phyloP scores from a whole-genome alignment of 2,113 vertebrate species.

The Austrofundulus limnaeus region DNA sequence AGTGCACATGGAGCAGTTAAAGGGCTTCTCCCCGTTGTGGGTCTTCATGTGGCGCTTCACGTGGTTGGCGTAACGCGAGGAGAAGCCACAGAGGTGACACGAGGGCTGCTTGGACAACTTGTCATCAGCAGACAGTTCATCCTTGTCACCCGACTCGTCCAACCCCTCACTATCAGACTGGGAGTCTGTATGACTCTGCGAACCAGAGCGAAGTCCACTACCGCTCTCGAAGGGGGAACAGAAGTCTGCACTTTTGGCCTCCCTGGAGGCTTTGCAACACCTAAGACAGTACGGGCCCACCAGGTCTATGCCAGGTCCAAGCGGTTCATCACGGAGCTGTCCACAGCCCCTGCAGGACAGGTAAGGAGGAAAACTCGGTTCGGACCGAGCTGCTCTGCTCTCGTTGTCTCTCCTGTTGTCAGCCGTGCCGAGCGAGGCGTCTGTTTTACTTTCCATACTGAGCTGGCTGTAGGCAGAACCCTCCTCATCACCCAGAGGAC shows the following conservation, averaged over 20 bases:
- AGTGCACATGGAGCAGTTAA: constrained; percentile 89
- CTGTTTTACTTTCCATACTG: constrained; percentile 88
- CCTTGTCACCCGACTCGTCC: constrained; percentile 68
- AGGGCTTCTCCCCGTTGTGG: constrained; percentile 97
- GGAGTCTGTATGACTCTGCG: constrained; percentile 19
- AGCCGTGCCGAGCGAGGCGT: constrained; percentile 76
- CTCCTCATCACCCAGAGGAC: constrained; percentile 88
- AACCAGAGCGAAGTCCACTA: constrained; percentile 44
- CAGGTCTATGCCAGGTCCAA: constrained; percentile 74
- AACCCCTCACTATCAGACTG: constrained; percentile 42
- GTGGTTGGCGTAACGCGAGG: constrained; percentile 95
- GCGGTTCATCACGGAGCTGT: constrained; percentile 80
- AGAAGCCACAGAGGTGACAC: constrained; percentile 93
- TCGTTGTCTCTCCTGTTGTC: constrained; percentile 75
- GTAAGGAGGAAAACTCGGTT: constrained; percentile 70
- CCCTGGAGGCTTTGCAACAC: constrained; percentile 76
- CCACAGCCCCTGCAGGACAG: constrained; percentile 88
- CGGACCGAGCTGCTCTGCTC: constrained; percentile 53
- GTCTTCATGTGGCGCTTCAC: constrained; percentile 99
- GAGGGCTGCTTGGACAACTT: constrained; percentile 83
- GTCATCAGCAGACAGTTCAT: constrained; percentile 60
- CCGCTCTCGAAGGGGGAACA: constrained; percentile 61
- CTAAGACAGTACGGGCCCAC: constrained; percentile 78
- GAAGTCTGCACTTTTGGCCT: constrained; percentile 62
- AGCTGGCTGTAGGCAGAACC: constrained; percentile 85